Percentiles rank a stretch among this genome's conserved stretches.
These are phyloP conservation scores for Artemia sinica DNA, from an alignment of 2,888 invertebrate species.

Conservation along the genomic window DNA sequence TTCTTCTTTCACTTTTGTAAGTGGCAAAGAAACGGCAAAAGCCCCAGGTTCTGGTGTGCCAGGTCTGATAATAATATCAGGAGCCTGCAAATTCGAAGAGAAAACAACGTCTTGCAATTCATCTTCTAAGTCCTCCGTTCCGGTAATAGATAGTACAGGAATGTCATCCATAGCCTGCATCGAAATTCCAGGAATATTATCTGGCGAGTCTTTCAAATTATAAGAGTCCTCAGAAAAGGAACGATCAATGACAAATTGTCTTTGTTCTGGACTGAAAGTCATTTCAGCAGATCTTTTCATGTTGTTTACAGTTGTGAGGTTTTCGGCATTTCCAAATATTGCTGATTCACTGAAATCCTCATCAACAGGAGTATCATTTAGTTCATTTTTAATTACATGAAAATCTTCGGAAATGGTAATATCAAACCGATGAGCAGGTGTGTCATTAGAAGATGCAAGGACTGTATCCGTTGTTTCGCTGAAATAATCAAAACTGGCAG, in stretches of 20 bases:
- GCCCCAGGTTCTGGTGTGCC: conserved; percentile 37
- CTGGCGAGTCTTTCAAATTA: conserved; percentile 24
- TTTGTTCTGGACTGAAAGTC: conserved; percentile 51
- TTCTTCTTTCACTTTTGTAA: conserved; percentile 32
- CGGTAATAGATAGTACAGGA: neutral
- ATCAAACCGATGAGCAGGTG: conserved; percentile 13
- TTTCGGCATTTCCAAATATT: conserved; percentile 25
- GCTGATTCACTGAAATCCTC: conserved; percentile 30
- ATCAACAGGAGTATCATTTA: conserved; percentile 26
- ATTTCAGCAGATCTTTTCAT: conserved; percentile 82
- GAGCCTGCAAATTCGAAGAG: conserved; percentile 32
- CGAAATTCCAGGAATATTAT: neutral
- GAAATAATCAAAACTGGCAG: conserved; percentile 59
- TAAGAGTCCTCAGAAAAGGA: conserved; percentile 36
- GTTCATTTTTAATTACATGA: neutral
- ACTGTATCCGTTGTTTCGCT: conserved; percentile 84
- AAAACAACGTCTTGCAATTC: conserved; percentile 25
- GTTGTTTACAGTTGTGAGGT: conserved; percentile 34
- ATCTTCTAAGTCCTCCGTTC: neutral
- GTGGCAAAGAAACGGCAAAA: conserved; percentile 27
- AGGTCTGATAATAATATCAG: conserved; percentile 36
- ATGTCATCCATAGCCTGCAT: neutral
- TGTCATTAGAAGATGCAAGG: conserved; percentile 68
- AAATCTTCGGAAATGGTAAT: conserved; percentile 24
- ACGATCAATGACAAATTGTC: conserved; percentile 34